Evolutionary conservation across 2,888 invertebrate species (phyloP).

Genomic region (Trilocha varians): DNA sequence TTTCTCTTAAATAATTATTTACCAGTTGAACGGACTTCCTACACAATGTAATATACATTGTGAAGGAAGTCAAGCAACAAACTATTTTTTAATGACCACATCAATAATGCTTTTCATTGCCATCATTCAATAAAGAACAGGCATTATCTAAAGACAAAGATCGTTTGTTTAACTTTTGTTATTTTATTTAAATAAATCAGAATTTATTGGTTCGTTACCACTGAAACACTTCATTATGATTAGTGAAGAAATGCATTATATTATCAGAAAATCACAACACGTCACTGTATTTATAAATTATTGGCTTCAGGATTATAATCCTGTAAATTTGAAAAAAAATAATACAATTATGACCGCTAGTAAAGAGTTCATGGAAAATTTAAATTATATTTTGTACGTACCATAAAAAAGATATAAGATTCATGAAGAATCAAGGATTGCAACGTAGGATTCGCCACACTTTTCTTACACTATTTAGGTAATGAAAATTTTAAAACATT

Average conservation of each 20-base stretch:
- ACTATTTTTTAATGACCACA: conserved; percentile 18
- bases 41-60: neutral
- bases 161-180: conserved; percentile 1
- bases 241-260: neutral
- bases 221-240: neutral
- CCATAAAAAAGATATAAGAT: conserved; percentile 6
- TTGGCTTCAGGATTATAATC: no score
- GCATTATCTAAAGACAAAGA: conserved; percentile 3
- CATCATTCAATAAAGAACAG: conserved; percentile 14
- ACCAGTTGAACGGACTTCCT: neutral
- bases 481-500: conserved; percentile 17
- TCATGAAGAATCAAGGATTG: conserved; percentile 1
- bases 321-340: no score
- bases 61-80: conserved; percentile 13
- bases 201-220: neutral
- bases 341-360: no score
- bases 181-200: neutral
- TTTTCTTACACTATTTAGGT: neutral
- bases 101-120: conserved; percentile 21
- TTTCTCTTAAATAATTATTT: neutral
- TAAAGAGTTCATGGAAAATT: no score
- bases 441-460: neutral
- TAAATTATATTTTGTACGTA: conserved; percentile 5
- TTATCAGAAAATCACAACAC: neutral
- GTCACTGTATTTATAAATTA: no score